Conservation (phyloP, 2,797 vertebrate species). For the Galagoides demidoff region DNA sequence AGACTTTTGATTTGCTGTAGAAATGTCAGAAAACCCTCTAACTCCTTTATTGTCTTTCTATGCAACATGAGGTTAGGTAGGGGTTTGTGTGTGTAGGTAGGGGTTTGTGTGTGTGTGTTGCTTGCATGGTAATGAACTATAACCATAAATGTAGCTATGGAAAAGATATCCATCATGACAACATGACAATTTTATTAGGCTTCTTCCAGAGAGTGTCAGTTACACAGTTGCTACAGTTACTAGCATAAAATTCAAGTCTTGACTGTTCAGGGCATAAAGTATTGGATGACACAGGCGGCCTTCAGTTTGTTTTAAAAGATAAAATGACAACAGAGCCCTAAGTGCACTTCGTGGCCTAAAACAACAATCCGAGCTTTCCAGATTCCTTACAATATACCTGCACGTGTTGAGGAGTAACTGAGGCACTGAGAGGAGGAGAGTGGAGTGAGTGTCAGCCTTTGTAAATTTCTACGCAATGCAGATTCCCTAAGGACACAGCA, state of each 20-base stretch:
- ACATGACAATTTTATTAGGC: background rate
- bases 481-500: background rate
- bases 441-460: too few relatives aligned
- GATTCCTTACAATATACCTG: too few relatives aligned
- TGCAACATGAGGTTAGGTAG: background rate
- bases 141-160: background rate
- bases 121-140: background rate
- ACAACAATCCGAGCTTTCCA: too few relatives aligned
- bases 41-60: background rate
- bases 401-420: background rate
- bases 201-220: background rate
- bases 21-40: background rate
- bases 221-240: background rate
- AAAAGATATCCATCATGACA: background rate
- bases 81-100: background rate
- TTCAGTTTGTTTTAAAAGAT: background rate
- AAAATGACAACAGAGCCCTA: background rate
- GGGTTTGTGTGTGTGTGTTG: background rate
- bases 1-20: background rate
- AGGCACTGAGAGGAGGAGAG: background rate
- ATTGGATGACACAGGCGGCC: background rate
- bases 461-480: background rate
- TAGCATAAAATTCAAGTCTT: background rate
- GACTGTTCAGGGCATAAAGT: background rate
- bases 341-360: too few relatives aligned